These are phyloP conservation scores for Chrysolina americana DNA, from an alignment of 2,888 invertebrate genomes.

Conservation along the genomic window DNA sequence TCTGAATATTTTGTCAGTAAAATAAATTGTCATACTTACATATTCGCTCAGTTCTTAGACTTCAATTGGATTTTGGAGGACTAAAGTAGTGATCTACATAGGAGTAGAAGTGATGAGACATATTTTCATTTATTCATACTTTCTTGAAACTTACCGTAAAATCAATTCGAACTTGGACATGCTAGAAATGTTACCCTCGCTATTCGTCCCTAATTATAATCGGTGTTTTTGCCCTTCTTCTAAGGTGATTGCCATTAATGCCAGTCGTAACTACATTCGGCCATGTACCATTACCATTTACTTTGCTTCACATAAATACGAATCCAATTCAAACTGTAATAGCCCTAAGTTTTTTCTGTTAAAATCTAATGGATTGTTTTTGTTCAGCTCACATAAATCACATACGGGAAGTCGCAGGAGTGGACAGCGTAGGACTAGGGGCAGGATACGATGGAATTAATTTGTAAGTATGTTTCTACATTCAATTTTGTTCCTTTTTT, in stretches of 20 bases:
- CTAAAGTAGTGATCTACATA: too few relatives aligned
- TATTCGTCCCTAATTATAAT: background rate
- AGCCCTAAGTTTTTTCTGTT: slow-evolving; percentile 16
- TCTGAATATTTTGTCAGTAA: too few relatives aligned
- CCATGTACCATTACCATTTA: background rate
- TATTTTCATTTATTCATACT: too few relatives aligned
- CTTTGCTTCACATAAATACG: slow-evolving; percentile 22
- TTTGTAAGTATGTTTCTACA: slow-evolving; percentile 78
- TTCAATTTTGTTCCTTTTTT: background rate
- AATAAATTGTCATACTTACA: too few relatives aligned
- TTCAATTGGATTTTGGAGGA: too few relatives aligned
- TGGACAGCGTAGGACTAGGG: slow-evolving; percentile 90
- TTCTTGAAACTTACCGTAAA: too few relatives aligned
- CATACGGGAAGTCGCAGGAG: slow-evolving; percentile 87
- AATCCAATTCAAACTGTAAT: slow-evolving; percentile 13
- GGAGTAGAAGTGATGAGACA: too few relatives aligned
- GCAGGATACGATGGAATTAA: slow-evolving; percentile 93
- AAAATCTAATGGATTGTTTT: slow-evolving; percentile 37
- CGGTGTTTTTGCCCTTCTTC: background rate
- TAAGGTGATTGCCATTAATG: background rate
- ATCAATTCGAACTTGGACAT: too few relatives aligned
- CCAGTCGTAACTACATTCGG: slow-evolving; percentile 7
- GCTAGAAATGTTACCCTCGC: background rate
- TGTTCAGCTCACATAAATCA: slow-evolving; percentile 91
- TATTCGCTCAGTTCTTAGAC: too few relatives aligned